Evolutionary conservation across 2,888 invertebrate genomes (phyloP).

Genomic region (Barypeithes pellucidus): DNA sequence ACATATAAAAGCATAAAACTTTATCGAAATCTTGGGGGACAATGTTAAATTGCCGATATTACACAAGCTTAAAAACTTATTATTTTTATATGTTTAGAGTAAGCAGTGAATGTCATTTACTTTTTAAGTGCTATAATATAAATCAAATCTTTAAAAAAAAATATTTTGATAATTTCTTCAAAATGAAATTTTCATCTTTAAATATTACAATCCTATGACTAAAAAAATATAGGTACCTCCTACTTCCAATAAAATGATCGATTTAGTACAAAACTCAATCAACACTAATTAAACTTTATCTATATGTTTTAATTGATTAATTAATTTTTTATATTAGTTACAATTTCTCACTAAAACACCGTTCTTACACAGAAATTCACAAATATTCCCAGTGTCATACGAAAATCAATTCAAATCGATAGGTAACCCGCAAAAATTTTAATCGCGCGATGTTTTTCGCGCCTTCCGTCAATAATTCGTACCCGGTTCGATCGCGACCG

Average conservation of each 20-base stretch:
- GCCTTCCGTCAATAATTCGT: constrained; percentile 20
- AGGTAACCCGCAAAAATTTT: neutral
- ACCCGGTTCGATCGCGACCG: constrained; percentile 15
- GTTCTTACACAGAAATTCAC: constrained; percentile 4
- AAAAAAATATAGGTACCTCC: constrained; percentile 1
- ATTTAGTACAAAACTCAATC: neutral
- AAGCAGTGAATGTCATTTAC: too few species aligned
- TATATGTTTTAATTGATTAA: neutral
- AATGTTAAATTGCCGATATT: too few species aligned
- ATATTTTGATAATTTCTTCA: too few species aligned
- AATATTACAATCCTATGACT: too few species aligned
- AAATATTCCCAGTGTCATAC: neutral
- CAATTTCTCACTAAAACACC: constrained; percentile 11
- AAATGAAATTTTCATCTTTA: too few species aligned
- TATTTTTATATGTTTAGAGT: too few species aligned
- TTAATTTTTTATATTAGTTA: neutral
- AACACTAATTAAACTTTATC: neutral
- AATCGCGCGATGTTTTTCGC: constrained; percentile 15
- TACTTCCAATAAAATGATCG: neutral
- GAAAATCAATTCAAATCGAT: neutral
- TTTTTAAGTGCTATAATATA: too few species aligned
- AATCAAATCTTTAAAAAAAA: too few species aligned
- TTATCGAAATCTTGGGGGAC: too few species aligned
- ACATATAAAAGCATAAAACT: too few species aligned
- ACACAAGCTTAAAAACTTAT: too few species aligned